A percentile compares a stretch with the other conserved stretches of the same genome.
These are phyloP conservation scores for Chrysomela aeneicollis DNA, from an alignment of 2,888 invertebrate genomes.

Conservation along the genomic window DNA sequence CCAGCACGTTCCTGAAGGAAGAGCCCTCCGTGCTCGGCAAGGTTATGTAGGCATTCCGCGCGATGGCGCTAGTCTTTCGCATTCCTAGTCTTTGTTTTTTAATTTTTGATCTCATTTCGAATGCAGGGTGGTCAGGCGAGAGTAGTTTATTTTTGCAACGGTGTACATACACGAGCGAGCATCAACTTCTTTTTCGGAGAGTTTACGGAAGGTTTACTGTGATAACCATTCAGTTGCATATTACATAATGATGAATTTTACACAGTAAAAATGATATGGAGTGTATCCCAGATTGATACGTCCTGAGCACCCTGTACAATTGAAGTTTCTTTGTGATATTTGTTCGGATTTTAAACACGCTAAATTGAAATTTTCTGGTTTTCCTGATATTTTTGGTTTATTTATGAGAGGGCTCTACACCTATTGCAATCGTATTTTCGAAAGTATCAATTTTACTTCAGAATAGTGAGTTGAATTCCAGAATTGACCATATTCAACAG, in stretches of 20 bases:
- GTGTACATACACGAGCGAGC: neutral
- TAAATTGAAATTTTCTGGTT: constrained; percentile 14
- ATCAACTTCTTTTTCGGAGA: too few species aligned
- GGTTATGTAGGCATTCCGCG: constrained; percentile 38
- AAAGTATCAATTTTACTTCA: too few species aligned
- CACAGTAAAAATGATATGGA: too few species aligned
- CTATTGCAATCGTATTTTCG: too few species aligned
- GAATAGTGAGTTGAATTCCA: too few species aligned
- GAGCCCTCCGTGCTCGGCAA: constrained; percentile 72
- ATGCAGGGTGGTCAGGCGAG: neutral
- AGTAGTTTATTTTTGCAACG: neutral
- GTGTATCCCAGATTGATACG: too few species aligned
- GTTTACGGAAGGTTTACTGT: too few species aligned
- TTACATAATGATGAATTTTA: too few species aligned
- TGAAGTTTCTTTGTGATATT: constrained; percentile 28
- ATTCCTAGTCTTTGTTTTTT: constrained; percentile 46
- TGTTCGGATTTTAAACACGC: constrained; percentile 23
- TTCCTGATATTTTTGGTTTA: neutral
- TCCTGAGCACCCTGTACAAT: constrained; percentile 10
- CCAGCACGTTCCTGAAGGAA: constrained; percentile 78
- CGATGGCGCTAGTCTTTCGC: constrained; percentile 21
- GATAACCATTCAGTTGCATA: too few species aligned
- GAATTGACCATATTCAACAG: too few species aligned
- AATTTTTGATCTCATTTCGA: constrained; percentile 44
- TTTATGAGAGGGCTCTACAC: too few species aligned